A percentile compares a stretch with the other conserved stretches of the same genome.
Conservation (phyloP, 1,140 invertebrate species). For the Varroa destructor region DNA sequence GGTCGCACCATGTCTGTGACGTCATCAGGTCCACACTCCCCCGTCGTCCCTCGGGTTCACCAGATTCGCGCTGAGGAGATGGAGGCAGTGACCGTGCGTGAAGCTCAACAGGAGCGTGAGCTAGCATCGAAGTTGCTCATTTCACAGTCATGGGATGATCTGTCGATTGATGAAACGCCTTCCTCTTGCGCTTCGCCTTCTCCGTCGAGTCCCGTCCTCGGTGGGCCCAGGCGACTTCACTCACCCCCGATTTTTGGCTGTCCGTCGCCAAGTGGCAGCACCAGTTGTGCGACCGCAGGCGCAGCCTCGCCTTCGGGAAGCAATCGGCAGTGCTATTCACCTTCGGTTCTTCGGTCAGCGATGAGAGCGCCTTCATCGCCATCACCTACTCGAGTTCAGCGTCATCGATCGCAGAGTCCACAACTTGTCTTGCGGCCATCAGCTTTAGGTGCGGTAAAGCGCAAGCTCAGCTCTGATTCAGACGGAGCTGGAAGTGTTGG, state of each 20-base stretch:
- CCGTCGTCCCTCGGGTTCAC: slow-evolving; percentile 17
- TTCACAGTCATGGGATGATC: slow-evolving; percentile 20
- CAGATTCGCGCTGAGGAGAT: slow-evolving; percentile 26
- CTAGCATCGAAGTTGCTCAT: slow-evolving; percentile 21
- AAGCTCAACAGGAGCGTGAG: slow-evolving; percentile 22
- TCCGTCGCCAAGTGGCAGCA: neutral
- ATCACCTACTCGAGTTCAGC: slow-evolving; percentile 11
- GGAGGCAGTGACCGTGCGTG: slow-evolving; percentile 10
- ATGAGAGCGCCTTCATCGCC: slow-evolving; percentile 18
- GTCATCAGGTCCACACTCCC: slow-evolving; percentile 2
- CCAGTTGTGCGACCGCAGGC: neutral
- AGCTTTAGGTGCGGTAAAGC: slow-evolving; percentile 6
- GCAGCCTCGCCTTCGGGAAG: too few species aligned
- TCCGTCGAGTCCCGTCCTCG: slow-evolving; percentile 5
- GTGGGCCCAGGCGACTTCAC: slow-evolving; percentile 7
- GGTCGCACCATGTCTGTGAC: slow-evolving; percentile 23
- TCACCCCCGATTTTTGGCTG: slow-evolving; percentile 10
- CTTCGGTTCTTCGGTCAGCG: slow-evolving; percentile 6
- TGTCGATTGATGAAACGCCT: neutral
- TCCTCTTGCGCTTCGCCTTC: neutral
- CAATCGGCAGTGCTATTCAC: slow-evolving; percentile 15
- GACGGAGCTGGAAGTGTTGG: neutral
- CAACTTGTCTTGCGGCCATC: slow-evolving; percentile 12
- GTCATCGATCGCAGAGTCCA: slow-evolving; percentile 24
- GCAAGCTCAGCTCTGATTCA: slow-evolving; percentile 20